A percentile compares a stretch with the other conserved stretches of the same genome.
Conservation (phyloP, 1,140 invertebrate species). For the Theocolax elegans region DNA sequence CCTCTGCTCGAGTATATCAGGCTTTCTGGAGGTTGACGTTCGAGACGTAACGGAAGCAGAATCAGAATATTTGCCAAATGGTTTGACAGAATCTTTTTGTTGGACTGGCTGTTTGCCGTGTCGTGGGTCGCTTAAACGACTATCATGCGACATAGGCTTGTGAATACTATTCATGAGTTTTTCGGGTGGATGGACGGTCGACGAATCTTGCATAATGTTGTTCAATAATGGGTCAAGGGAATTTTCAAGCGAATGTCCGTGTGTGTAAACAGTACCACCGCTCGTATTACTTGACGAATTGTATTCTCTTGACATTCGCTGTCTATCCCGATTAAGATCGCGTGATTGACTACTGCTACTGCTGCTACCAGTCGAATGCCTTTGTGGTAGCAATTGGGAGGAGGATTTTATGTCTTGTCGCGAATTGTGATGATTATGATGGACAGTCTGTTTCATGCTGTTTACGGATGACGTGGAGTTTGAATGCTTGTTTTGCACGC, state of each 20-base stretch:
- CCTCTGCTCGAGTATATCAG: slow-evolving; percentile 56
- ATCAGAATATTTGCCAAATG: slow-evolving; percentile 53
- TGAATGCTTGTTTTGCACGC: slow-evolving; percentile 50
- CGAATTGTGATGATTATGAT: slow-evolving; percentile 60
- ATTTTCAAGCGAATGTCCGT: slow-evolving; percentile 6
- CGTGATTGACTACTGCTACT: slow-evolving; percentile 42
- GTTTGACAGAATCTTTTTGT: slow-evolving; percentile 57
- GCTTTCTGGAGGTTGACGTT: slow-evolving; percentile 45
- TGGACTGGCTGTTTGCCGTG: slow-evolving; percentile 48
- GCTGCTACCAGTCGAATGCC: slow-evolving; percentile 49
- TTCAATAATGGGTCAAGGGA: neutral
- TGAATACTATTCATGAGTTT: slow-evolving; percentile 55
- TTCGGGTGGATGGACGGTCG: slow-evolving; percentile 44
- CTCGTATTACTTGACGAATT: slow-evolving; percentile 30
- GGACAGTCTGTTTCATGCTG: slow-evolving; percentile 49
- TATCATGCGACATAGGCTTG: slow-evolving; percentile 45
- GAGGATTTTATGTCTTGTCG: slow-evolving; percentile 55
- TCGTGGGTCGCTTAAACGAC: slow-evolving; percentile 51
- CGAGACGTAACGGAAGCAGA: slow-evolving; percentile 14
- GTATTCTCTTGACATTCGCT: slow-evolving; percentile 54
- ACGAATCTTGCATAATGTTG: slow-evolving; percentile 37
- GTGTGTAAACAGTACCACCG: neutral
- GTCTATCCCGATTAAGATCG: slow-evolving; percentile 52
- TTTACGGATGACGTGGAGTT: slow-evolving; percentile 46
- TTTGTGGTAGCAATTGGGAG: slow-evolving; percentile 48